Evolutionary conservation across 2,797 vertebrate species (phyloP).

Genomic region (Cheracebus regulus): DNA sequence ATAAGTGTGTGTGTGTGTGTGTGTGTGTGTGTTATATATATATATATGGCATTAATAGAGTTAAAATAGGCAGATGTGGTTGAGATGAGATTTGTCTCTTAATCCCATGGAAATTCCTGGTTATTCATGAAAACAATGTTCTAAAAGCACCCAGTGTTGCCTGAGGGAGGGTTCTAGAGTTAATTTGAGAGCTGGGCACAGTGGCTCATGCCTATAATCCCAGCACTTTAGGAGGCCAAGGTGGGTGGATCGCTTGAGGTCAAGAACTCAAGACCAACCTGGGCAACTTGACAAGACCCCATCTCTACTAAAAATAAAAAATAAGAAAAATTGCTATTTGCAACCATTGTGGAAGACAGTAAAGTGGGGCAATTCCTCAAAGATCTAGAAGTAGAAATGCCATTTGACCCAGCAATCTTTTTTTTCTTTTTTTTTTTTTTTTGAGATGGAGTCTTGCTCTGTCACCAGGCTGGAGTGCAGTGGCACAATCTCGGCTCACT

Average conservation of each 20-base stretch:
- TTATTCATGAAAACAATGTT: neutral
- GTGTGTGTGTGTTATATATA: rapidly evolving
- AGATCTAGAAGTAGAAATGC: neutral
- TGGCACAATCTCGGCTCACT: no score
- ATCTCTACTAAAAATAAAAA: neutral
- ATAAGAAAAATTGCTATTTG: neutral
- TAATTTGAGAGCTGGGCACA: neutral
- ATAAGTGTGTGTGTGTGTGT: no score
- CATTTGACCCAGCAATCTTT: neutral
- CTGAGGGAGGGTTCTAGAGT: neutral
- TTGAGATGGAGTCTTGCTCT: no score
- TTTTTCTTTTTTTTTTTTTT: no score
- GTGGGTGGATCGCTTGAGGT: neutral
- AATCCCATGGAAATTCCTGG: neutral
- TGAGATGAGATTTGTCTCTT: neutral
- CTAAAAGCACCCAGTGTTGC: neutral
- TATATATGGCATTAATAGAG: neutral
- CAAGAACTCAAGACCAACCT: neutral
- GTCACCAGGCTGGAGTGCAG: no score
- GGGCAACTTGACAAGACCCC: neutral
- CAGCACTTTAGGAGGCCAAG: neutral
- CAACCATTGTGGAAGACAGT: neutral
- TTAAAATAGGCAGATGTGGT: neutral
- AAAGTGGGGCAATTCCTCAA: neutral
- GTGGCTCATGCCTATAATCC: neutral